phyloP scores from a whole-genome alignment of 2,797 vertebrate species.

The Perodicticus potto region DNA sequence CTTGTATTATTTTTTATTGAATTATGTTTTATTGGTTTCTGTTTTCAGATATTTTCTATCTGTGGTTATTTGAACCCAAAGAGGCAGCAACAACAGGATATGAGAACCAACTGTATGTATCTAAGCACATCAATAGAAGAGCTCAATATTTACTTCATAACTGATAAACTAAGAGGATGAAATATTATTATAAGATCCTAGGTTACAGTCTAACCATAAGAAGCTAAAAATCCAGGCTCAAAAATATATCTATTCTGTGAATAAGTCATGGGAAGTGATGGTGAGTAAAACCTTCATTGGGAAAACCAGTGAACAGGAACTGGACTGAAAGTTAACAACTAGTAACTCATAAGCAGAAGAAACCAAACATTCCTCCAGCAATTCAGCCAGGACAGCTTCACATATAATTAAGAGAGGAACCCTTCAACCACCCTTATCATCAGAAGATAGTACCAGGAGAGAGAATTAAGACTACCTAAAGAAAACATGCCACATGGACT shows the following conservation, averaged over 20 bases:
- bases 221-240: constrained; percentile 13
- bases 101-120: background rate
- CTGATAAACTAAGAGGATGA: constrained; percentile 36
- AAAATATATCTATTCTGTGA: background rate
- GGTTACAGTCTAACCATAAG: background rate
- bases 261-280: background rate
- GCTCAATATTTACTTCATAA: background rate
- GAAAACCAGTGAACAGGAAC: background rate
- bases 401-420: background rate
- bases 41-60: background rate
- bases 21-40: background rate
- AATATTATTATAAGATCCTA: background rate
- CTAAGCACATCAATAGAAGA: background rate
- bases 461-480: constrained; percentile 38
- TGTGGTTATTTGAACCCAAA: background rate
- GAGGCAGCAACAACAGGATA: background rate
- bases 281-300: constrained; percentile 6
- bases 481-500: background rate
- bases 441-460: background rate
- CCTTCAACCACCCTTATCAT: background rate
- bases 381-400: background rate
- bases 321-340: background rate
- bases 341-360: constrained; percentile 21
- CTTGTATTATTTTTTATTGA: background rate
- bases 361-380: background rate